Conservation (phyloP, 2,797 vertebrate species). For the Heliangelus exortis region DNA sequence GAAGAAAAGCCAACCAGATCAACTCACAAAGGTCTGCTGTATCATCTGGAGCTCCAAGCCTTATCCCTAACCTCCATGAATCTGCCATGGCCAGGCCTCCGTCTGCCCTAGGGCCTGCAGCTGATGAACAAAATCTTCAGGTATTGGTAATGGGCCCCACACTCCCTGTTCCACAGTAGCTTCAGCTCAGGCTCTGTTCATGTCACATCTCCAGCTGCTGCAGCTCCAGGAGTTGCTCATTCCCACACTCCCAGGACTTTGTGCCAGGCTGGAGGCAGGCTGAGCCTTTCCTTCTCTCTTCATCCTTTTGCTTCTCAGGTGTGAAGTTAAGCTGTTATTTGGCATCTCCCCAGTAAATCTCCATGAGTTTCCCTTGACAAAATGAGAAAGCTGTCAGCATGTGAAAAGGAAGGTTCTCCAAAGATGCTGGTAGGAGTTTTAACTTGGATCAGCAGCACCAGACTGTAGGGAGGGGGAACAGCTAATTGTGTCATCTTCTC, state of each 20-base stretch:
- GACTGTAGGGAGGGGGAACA: not conserved
- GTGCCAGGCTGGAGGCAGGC: not conserved
- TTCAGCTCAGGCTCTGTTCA: not conserved
- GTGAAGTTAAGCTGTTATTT: constrained; percentile 50
- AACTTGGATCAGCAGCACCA: constrained; percentile 12
- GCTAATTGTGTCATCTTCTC: not conserved
- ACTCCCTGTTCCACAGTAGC: not conserved
- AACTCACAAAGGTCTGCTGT: not conserved
- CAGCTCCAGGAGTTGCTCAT: constrained; percentile 4
- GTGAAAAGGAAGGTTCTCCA: not conserved
- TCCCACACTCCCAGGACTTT: not conserved
- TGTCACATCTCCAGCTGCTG: not conserved
- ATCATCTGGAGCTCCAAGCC: not conserved
- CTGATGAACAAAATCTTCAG: accelerated
- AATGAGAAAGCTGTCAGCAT: constrained; percentile 8
- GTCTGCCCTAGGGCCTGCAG: not conserved
- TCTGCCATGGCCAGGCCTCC: not conserved
- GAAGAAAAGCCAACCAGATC: not conserved
- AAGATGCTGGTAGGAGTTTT: constrained; percentile 6
- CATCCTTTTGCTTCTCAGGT: constrained; percentile 54
- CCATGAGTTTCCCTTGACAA: constrained; percentile 10
- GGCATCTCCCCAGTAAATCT: constrained; percentile 29
- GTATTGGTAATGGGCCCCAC: not conserved
- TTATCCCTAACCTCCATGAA: not conserved
- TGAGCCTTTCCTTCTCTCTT: constrained; percentile 35